A percentile compares a stretch with the other conserved stretches of the same genome.
Evolutionary conservation across 2,113 vertebrate species (phyloP).

Genomic region (Phocoena phocoena): DNA sequence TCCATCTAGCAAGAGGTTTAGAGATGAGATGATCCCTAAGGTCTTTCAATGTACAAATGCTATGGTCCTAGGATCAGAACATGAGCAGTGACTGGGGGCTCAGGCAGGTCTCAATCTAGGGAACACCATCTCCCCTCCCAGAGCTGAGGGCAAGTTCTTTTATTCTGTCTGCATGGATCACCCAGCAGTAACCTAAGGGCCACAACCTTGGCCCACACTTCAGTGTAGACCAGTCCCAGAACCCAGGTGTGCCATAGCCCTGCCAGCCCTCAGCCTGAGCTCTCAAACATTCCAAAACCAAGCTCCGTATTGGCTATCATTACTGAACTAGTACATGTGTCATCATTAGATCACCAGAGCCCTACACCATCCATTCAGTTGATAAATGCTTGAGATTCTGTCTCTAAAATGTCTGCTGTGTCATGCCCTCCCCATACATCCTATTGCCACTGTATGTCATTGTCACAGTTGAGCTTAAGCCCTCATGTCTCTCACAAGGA

Average conservation of each 20-base stretch:
- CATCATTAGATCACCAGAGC: neutral
- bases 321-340: too few species aligned
- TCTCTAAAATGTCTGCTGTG: neutral
- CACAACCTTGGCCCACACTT: neutral
- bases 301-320: neutral
- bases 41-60: neutral
- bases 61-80: neutral
- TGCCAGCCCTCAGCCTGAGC: neutral
- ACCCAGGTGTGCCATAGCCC: neutral
- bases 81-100: neutral
- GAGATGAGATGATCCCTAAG: neutral
- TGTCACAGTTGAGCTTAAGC: neutral
- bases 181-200: neutral
- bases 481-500: neutral
- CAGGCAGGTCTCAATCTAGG: neutral
- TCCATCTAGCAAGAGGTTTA: neutral
- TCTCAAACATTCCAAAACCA: neutral
- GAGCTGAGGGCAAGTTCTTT: neutral
- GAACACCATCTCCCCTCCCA: neutral
- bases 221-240: neutral
- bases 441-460: neutral
- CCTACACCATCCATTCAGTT: neutral
- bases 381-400: neutral
- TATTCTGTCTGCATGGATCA: too few species aligned
- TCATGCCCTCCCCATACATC: neutral